Base-by-base conservation (phyloP, 1,140 invertebrate genomes). In the Eciton burchellii region DNA sequence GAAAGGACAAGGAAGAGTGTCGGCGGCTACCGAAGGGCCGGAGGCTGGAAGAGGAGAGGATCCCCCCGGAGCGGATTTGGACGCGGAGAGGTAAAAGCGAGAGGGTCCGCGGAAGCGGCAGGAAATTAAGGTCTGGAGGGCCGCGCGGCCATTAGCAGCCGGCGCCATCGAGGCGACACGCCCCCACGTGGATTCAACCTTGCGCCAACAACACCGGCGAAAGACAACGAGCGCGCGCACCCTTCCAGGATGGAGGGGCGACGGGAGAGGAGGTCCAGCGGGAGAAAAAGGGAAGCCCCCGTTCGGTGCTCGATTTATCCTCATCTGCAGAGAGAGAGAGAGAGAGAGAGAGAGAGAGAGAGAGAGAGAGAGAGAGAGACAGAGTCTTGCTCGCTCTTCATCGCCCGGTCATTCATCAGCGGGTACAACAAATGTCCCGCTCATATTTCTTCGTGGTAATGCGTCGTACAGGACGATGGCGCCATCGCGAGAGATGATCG, bases 161-260 rank as follows among this genome's bases (percentile, higher is more conserved):
- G 93, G 93, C 93, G 93, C 93, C 93, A 94, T 94, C 92, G 92
- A 93, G 93, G 92, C 93, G 93, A 94, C 93, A 94, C 93, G 93
- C 93, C 93, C 90, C 91, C 91, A 92, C 91, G 89, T 89, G 90
- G 90, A 79, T 92, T 91, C 90, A 84, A 89, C 89, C 90, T 92
- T 91, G 88, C 91, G 92, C 91, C 89, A 92, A 92, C 91, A 90
- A 92, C 91, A 90, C 88, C 85, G 73, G 87, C 87, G 79, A 91
- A 91, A 89, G 90, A 92, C 92, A 90, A 90, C 87, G 89, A 88
- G 72, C 85, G 79, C 88, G 88, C 89, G 84, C 86, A 88, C 87
- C 81, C 83, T 85, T 85, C 73, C 66, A 79, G 45, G 52, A 83
- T 74, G 49, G 68, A 54, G 60, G 35, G 6, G 65, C 57, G 76